Conservation (phyloP, 92 coral and sea anemone species). For the Epizoanthus ramosus region DNA sequence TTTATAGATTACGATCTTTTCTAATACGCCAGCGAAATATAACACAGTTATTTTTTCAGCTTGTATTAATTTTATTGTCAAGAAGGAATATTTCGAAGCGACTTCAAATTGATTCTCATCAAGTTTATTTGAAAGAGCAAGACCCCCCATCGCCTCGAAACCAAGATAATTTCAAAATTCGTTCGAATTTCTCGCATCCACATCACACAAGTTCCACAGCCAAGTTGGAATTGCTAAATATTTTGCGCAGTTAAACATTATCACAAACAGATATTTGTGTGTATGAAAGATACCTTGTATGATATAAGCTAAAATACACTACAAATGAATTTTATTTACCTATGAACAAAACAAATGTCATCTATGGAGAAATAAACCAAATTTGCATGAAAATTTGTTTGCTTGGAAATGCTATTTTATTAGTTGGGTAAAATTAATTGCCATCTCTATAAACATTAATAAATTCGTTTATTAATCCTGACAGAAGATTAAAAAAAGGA, state of each 20-base stretch:
- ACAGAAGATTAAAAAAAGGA: slow-evolving; percentile 45
- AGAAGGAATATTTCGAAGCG: slow-evolving; percentile 9
- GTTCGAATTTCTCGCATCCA: background rate
- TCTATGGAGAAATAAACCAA: slow-evolving; percentile 30
- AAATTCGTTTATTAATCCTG: slow-evolving; percentile 73
- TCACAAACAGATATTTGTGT: slow-evolving; percentile 29
- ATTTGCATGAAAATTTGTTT: slow-evolving; percentile 56
- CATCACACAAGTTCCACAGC: background rate
- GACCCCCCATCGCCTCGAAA: slow-evolving; percentile 12
- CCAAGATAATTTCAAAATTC: slow-evolving; percentile 27
- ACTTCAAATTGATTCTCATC: slow-evolving; percentile 48
- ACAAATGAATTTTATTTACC: slow-evolving; percentile 20
- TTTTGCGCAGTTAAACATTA: slow-evolving; percentile 30
- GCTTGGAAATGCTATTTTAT: slow-evolving; percentile 58
- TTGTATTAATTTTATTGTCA: slow-evolving; percentile 20
- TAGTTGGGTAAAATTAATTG: slow-evolving; percentile 73
- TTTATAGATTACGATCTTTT: slow-evolving; percentile 33
- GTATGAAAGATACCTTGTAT: background rate
- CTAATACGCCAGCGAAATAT: slow-evolving; percentile 36
- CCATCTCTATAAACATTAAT: slow-evolving; percentile 71
- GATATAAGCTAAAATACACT: slow-evolving; percentile 20
- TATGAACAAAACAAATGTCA: slow-evolving; percentile 30
- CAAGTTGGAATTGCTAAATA: background rate
- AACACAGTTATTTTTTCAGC: slow-evolving; percentile 22
- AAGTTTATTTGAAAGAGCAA: slow-evolving; percentile 22